A percentile compares a stretch with the other conserved stretches of the same genome.
Conservation (phyloP, 2,797 vertebrate species). For the Ispidina lecontei region DNA sequence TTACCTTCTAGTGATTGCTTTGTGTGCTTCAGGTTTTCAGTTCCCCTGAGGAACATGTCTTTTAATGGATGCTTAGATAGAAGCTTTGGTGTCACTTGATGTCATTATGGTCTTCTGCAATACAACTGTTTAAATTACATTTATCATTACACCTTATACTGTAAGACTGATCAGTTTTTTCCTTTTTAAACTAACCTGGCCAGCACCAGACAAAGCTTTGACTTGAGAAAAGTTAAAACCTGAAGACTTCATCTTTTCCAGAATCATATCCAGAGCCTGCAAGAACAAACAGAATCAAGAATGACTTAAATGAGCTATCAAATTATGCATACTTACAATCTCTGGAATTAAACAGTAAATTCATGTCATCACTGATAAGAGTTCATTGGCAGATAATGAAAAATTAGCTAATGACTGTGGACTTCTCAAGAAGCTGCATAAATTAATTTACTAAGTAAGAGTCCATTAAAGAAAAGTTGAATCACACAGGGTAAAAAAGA, state of each 20-base stretch:
- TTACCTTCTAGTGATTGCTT: background rate
- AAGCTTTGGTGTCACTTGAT: background rate
- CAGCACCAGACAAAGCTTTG: slow-evolving; percentile 89
- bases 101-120: background rate
- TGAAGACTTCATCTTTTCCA: slow-evolving; percentile 88
- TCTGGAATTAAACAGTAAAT: slow-evolving; percentile 9
- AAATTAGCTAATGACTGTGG: background rate
- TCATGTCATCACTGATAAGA: background rate
- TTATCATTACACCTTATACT: background rate
- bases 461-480: slow-evolving; percentile 13
- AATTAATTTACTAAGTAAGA: slow-evolving; percentile 15
- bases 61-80: background rate
- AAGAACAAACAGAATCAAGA: slow-evolving; percentile 31
- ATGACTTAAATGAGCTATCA: background rate
- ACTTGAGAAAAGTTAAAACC: slow-evolving; percentile 88
- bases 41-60: background rate
- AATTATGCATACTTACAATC: slow-evolving; percentile 12
- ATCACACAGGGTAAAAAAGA: background rate
- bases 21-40: background rate
- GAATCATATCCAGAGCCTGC: slow-evolving; percentile 89
- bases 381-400: slow-evolving; percentile 26
- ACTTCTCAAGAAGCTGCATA: slow-evolving; percentile 18
- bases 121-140: background rate
- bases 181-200: slow-evolving; percentile 85
- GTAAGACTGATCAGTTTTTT: background rate